phyloP scores from a whole-genome alignment of 53 echinoderm and acorn worm genomes.

The Holothuria scabra region DNA sequence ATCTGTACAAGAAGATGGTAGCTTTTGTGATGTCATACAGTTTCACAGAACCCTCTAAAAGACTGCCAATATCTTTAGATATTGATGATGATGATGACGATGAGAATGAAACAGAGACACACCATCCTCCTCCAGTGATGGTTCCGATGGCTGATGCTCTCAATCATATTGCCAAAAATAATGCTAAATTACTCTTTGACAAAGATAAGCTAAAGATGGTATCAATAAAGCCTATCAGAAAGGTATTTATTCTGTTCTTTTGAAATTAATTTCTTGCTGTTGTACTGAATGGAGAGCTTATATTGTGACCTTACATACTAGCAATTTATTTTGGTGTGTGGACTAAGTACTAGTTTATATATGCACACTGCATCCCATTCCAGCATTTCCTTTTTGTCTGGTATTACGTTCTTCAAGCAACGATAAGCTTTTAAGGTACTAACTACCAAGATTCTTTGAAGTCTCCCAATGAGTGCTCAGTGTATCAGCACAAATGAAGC shows the following conservation, averaged over 20 bases:
- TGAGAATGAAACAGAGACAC: constrained; percentile 52
- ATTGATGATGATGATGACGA: constrained; percentile 56
- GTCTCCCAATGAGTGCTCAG: too few relatives aligned
- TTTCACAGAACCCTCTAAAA: constrained; percentile 73
- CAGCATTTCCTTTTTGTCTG: too few relatives aligned
- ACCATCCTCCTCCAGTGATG: constrained; percentile 75
- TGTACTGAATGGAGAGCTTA: background rate
- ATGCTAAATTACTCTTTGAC: constrained; percentile 86
- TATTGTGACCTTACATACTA: too few relatives aligned
- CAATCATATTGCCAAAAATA: constrained; percentile 94
- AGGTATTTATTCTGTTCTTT: constrained; percentile 44
- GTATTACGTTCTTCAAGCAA: too few relatives aligned
- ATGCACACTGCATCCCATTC: too few relatives aligned
- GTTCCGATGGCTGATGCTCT: constrained; percentile 94
- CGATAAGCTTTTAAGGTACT: too few relatives aligned
- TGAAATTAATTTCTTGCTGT: background rate
- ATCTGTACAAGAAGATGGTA: constrained; percentile 88
- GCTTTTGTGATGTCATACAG: constrained; percentile 98
- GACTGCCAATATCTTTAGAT: constrained; percentile 7
- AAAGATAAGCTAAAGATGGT: constrained; percentile 84
- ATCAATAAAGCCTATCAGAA: constrained; percentile 69
- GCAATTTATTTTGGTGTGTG: too few relatives aligned
- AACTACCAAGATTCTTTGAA: too few relatives aligned
- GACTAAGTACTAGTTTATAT: too few relatives aligned
- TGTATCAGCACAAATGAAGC: too few relatives aligned